Conservation (phyloP, 1,140 invertebrate genomes). For the Aphaenogaster ashmeadi region DNA sequence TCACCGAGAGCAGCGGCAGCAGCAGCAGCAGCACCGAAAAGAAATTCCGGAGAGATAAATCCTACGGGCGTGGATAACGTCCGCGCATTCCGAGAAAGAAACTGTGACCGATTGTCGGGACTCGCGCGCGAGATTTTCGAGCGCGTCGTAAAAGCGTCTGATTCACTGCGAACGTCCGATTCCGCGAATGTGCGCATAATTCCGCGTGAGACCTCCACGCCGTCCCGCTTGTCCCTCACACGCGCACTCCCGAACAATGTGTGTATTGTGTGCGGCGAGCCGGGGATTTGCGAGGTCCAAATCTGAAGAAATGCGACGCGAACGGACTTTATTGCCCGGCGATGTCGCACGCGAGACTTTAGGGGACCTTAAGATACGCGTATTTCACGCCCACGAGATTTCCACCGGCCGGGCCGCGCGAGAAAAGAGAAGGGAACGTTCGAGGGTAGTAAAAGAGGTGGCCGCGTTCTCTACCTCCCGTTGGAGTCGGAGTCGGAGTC, state of each 20-base stretch:
- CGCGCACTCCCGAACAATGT: slow-evolving; percentile 3
- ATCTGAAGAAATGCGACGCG: slow-evolving; percentile 59
- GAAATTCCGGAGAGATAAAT: slow-evolving; percentile 41
- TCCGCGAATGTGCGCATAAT: slow-evolving; percentile 57
- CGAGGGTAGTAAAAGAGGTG: background rate
- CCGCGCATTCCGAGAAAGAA: slow-evolving; percentile 47
- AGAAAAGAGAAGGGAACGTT: background rate
- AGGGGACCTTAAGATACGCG: slow-evolving; percentile 56
- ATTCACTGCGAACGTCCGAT: slow-evolving; percentile 43
- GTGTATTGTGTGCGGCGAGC: slow-evolving; percentile 2
- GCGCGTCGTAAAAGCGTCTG: slow-evolving; percentile 49
- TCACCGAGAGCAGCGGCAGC: slow-evolving; percentile 30
- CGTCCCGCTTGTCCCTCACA: slow-evolving; percentile 16
- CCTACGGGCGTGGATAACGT: slow-evolving; percentile 46
- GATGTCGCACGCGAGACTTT: slow-evolving; percentile 14
- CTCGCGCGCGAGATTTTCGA: slow-evolving; percentile 45
- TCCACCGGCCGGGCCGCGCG: slow-evolving; percentile 8
- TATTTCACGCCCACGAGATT: slow-evolving; percentile 60
- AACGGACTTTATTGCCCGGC: slow-evolving; percentile 53
- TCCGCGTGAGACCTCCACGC: slow-evolving; percentile 22
- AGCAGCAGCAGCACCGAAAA: slow-evolving; percentile 5
- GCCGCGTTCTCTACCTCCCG: background rate
- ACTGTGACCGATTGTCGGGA: slow-evolving; percentile 42
- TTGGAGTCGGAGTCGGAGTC: too few relatives aligned
- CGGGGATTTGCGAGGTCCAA: slow-evolving; percentile 57